Conservation (phyloP, 2,113 vertebrate genomes). For the Ptilonorhynchus violaceus region DNA sequence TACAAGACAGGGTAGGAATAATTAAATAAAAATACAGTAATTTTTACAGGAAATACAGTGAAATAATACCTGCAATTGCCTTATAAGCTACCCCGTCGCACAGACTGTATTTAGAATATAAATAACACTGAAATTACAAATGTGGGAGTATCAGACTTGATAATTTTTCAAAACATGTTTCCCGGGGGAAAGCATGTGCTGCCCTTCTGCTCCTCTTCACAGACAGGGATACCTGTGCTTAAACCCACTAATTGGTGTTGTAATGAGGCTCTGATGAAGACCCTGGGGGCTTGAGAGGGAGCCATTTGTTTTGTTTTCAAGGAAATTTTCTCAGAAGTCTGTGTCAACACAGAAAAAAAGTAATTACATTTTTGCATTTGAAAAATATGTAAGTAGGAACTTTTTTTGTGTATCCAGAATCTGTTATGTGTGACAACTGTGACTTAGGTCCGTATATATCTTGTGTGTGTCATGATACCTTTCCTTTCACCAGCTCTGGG, state of each 20-base stretch:
- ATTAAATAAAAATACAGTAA: background rate
- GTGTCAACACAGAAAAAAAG: background rate
- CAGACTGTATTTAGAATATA: background rate
- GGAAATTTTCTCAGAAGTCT: background rate
- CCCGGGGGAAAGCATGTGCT: background rate
- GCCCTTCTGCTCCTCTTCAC: background rate
- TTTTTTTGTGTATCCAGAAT: background rate
- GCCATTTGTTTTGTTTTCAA: background rate
- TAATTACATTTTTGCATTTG: background rate
- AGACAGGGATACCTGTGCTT: background rate
- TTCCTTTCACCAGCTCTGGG: background rate
- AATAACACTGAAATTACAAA: background rate
- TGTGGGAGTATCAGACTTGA: background rate
- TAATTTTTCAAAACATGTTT: background rate
- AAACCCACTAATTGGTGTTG: background rate
- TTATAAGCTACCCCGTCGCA: background rate
- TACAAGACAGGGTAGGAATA: background rate
- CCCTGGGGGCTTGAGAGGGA: background rate
- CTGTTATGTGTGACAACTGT: background rate
- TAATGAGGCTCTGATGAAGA: background rate
- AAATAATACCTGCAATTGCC: background rate
- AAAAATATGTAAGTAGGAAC: background rate
- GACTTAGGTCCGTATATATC: background rate
- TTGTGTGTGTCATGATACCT: background rate
- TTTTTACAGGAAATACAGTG: background rate